Percentiles rank a stretch among this genome's conserved stretches.
Conservation (phyloP, 2,797 vertebrate species). For the Dallia pectoralis region DNA sequence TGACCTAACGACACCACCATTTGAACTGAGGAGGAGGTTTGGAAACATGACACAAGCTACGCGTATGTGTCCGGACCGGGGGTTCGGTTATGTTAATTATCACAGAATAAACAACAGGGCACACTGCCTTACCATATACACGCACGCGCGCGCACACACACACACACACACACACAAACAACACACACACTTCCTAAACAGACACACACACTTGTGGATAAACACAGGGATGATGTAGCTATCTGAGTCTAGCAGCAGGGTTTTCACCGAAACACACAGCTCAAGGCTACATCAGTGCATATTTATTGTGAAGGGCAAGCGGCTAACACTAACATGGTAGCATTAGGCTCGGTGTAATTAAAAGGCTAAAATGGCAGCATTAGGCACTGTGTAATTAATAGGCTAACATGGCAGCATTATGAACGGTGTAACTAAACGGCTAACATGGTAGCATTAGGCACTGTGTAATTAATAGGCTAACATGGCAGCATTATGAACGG, state of each 20-base stretch:
- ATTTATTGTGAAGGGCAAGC: conserved; percentile 86
- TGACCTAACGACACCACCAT: conserved; percentile 21
- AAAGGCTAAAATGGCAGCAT: conserved; percentile 68
- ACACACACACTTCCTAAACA: conserved; percentile 4
- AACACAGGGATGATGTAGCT: conserved; percentile 43
- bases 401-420: too few species aligned
- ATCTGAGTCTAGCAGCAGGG: conserved; percentile 21
- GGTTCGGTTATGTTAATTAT: conserved; percentile 16
- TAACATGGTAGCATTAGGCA: conserved; percentile 29
- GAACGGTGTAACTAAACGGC: too few species aligned
- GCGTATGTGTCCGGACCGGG: conserved; percentile 10
- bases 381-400: conserved; percentile 81
- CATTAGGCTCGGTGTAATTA: conserved; percentile 76
- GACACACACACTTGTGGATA: conserved; percentile 19
- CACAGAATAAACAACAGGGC: conserved; percentile 22
- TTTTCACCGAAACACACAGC: conserved; percentile 60
- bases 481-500: too few species aligned
- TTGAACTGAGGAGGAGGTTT: neutral
- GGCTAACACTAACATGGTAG: conserved; percentile 38
- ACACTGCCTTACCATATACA: conserved; percentile 9
- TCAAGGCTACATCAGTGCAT: conserved; percentile 88
- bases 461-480: conserved; percentile 85
- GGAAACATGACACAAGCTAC: conserved; percentile 2
- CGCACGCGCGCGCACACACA: neutral
- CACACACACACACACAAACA: conserved; percentile 21